phyloP scores from a whole-genome alignment of 2,797 vertebrate species.

The Pangasius sanitwongsei region DNA sequence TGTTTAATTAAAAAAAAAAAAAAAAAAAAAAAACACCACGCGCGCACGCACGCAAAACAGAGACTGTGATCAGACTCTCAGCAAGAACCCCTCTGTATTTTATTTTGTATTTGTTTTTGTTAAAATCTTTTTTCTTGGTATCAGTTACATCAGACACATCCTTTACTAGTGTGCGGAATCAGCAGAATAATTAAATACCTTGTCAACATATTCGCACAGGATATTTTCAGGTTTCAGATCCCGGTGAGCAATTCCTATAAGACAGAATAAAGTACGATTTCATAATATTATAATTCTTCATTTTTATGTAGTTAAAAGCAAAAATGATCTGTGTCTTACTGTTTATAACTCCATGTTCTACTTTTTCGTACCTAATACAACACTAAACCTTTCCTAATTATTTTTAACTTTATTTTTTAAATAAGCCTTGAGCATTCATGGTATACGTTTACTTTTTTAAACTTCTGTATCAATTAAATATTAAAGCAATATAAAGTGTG shows the following conservation, averaged over 20 bases:
- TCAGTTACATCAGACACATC: not conserved
- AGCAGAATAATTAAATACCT: constrained; percentile 69
- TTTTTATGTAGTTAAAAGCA: not conserved
- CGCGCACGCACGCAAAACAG: too few species aligned
- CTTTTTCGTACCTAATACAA: not conserved
- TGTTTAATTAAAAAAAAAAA: too few species aligned
- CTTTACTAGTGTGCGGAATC: not conserved
- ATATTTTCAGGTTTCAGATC: constrained; percentile 97
- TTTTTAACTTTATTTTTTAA: not conserved
- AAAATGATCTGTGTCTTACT: not conserved
- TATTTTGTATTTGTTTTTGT: not conserved
- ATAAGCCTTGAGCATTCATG: not conserved
- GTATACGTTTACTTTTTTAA: not conserved
- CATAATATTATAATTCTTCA: not conserved
- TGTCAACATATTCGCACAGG: constrained; percentile 90
- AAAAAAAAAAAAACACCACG: too few species aligned
- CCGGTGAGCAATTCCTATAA: constrained; percentile 91
- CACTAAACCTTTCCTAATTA: not conserved
- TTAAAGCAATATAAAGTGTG: not conserved
- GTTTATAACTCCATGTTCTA: not conserved
- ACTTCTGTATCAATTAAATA: not conserved
- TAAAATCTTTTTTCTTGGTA: not conserved
- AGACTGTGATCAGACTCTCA: not conserved
- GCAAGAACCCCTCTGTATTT: not conserved
- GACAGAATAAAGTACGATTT: not conserved